A percentile compares a stretch with the other conserved stretches of the same genome.
Conservation (phyloP, 2,797 vertebrate genomes). For the Scleropages formosus region DNA sequence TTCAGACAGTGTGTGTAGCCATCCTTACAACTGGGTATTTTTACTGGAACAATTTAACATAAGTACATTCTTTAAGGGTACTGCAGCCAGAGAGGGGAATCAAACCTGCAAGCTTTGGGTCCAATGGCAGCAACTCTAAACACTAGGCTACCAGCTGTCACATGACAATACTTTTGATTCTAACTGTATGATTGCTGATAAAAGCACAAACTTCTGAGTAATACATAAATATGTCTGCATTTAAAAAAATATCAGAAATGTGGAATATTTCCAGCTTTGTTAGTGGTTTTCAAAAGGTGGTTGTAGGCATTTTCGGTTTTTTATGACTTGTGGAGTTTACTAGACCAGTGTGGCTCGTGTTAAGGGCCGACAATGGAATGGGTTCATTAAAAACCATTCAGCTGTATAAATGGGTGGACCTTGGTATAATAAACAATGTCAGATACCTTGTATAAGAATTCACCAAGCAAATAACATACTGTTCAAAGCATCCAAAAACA, state of each 20-base stretch:
- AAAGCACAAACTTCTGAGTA: too few species aligned
- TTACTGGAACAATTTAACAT: too few species aligned
- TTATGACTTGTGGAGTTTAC: slow-evolving; percentile 9
- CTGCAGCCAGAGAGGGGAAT: too few species aligned
- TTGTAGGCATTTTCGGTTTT: neutral
- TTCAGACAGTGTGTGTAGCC: too few species aligned
- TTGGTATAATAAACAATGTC: neutral
- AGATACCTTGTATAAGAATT: too few species aligned
- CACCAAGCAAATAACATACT: neutral
- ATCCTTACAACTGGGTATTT: too few species aligned
- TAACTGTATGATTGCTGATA: too few species aligned
- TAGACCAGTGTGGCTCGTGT: neutral
- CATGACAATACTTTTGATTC: too few species aligned
- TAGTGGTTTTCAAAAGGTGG: neutral
- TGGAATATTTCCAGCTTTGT: neutral
- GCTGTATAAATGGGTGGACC: slow-evolving; percentile 3
- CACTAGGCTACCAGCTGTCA: too few species aligned
- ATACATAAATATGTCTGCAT: slow-evolving; percentile 2
- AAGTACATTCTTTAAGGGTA: too few species aligned
- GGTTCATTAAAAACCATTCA: neutral
- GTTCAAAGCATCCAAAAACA: neutral
- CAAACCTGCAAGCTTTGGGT: too few species aligned
- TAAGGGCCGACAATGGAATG: neutral
- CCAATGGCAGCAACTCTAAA: too few species aligned
- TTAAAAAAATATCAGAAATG: neutral